Evolutionary conservation across 1,140 invertebrate genomes (phyloP), one percentile per base, ranked within the genome.

Genomic region (Brachionus koreanus): DNA sequence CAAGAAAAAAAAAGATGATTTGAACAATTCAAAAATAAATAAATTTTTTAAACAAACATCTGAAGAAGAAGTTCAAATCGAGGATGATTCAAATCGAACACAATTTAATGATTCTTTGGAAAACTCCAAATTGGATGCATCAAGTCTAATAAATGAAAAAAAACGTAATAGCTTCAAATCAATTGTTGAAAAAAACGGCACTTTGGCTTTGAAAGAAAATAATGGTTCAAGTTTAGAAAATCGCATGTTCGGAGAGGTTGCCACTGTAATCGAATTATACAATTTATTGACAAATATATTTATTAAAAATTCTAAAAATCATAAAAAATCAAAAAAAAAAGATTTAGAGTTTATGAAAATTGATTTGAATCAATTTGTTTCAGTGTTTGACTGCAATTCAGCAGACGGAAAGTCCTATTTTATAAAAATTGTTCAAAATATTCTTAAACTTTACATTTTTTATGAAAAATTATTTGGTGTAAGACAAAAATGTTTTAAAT

Each of bases 191-290:
- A 23, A 49, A 74, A 74, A 46, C 23, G 69, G 42, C 3, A 74
- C 5, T 35, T 74, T 25, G 9, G 39, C 23, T 12, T 39, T 69
- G 7, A 33, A 23, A 23, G 19, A 69, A 16, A 39, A n/a, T n/a
- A n/a, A 13, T 13, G 35, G 9, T 9, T 16, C 65, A 37, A 69
- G 16, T 13, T 46, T 74, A 39, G 39, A 74, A 16, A 74, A 74
- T 13, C 25, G 46, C 25, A 74, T 74, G 69, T 74, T 74, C 25
- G 69, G 69, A 0, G 69, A 74, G 25, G 16, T 74, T 10, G 69
- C 69, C 29, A n/a, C n/a, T 46, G 12, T 74, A 43, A 49, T 74
- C 5, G 69, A 74, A 46, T 74, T 46, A 19, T 74, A 74, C n/a
- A 49, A 74, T 9, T 46, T 43, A 46, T 3, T 49, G 0, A 39